Conservation (phyloP, 2,888 invertebrate species). For the Stictocephala bisonia region DNA sequence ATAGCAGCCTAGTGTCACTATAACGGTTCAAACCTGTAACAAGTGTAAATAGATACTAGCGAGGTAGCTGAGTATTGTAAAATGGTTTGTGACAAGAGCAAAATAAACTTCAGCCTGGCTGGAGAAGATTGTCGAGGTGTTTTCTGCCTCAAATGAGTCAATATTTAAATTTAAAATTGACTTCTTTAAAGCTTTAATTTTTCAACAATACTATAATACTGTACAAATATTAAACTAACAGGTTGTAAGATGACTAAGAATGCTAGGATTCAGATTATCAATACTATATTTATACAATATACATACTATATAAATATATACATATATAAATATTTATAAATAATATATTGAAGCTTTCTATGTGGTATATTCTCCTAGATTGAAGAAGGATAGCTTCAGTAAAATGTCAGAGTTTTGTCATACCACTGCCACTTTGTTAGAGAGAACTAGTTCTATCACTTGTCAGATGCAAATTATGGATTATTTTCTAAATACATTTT, state of each 20-base stretch:
- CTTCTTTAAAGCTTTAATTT: constrained; percentile 56
- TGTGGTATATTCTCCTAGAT: constrained; percentile 43
- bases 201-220: constrained; percentile 52
- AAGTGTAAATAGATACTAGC: constrained; percentile 18
- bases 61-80: not conserved
- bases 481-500: no score
- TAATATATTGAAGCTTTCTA: constrained; percentile 49
- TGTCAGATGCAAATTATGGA: no score
- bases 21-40: no score
- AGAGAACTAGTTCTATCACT: constrained; percentile 14
- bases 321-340: constrained; percentile 49
- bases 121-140: constrained; percentile 51
- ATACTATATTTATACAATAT: constrained; percentile 58
- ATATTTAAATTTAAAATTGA: constrained; percentile 52
- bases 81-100: constrained; percentile 29
- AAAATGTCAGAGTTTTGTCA: constrained; percentile 25
- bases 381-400: constrained; percentile 11
- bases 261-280: constrained; percentile 60
- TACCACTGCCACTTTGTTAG: constrained; percentile 37
- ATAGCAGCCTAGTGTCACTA: no score
- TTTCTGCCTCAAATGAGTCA: constrained; percentile 51
- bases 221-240: constrained; percentile 55
- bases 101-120: constrained; percentile 37
- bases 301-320: constrained; percentile 49
- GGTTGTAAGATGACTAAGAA: constrained; percentile 53